phyloP scores from a whole-genome alignment of 2,888 invertebrate genomes.

The Onchidella celtica region DNA sequence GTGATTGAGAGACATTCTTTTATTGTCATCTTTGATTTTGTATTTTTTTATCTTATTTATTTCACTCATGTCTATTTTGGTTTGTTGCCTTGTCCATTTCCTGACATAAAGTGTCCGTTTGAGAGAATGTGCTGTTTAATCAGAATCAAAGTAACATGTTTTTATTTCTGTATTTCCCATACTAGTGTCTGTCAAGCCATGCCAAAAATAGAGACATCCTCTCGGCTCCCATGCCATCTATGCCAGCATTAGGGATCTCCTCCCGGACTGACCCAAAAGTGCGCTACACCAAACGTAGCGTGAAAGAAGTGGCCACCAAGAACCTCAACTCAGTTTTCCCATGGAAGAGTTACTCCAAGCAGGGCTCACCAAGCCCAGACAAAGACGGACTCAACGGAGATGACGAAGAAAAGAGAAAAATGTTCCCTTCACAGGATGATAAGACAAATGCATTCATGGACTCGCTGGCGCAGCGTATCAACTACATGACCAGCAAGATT shows the following conservation, averaged over 20 bases:
- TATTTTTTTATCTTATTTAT: too few species aligned
- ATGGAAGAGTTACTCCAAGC: constrained; percentile 49
- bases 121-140: too few species aligned
- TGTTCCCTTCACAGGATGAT: constrained; percentile 49
- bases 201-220: constrained; percentile 48
- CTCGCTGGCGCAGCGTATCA: constrained; percentile 44
- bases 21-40: too few species aligned
- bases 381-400: constrained; percentile 37
- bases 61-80: too few species aligned
- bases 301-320: constrained; percentile 43
- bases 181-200: constrained; percentile 42
- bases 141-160: too few species aligned
- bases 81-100: too few species aligned
- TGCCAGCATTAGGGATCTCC: constrained; percentile 44
- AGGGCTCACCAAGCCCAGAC: constrained; percentile 44
- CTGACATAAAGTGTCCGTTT: too few species aligned
- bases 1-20: too few species aligned
- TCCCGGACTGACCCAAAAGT: constrained; percentile 41
- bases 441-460: constrained; percentile 51
- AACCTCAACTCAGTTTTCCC: constrained; percentile 32
- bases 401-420: constrained; percentile 34
- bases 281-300: constrained; percentile 30
- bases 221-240: constrained; percentile 38
- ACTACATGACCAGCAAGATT: constrained; percentile 49
- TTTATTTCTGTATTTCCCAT: not conserved